Evolutionary conservation across 2,888 invertebrate genomes (phyloP).

Genomic region (Aphrophora alni): DNA sequence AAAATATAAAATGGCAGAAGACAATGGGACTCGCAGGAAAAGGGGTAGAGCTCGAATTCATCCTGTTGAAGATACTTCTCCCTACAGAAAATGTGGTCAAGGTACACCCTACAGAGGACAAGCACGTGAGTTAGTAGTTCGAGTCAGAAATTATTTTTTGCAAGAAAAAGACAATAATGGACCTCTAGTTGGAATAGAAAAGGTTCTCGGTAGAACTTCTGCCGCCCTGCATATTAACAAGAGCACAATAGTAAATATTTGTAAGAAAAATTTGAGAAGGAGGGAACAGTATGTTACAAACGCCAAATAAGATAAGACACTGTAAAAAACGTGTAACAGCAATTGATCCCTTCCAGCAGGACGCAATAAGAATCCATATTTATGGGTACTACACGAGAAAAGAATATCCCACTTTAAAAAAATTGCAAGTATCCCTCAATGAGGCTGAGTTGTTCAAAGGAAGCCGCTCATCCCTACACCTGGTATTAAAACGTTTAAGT

Average conservation of each 20-base stretch:
- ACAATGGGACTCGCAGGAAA: too few species aligned
- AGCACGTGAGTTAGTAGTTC: neutral
- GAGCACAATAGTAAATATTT: neutral
- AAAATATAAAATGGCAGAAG: too few species aligned
- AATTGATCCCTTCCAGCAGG: neutral
- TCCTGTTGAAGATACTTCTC: too few species aligned
- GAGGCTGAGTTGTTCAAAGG: slow-evolving; percentile 11
- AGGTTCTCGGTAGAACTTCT: neutral
- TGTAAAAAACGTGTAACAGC: neutral
- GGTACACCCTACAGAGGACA: neutral
- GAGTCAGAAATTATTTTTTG: neutral
- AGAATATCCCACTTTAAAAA: slow-evolving; percentile 23
- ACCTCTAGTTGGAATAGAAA: neutral
- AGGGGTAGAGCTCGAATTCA: too few species aligned
- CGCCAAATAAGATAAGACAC: too few species aligned
- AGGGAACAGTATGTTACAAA: too few species aligned
- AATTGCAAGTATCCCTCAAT: neutral
- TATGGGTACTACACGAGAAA: slow-evolving; percentile 7
- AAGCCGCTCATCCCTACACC: neutral
- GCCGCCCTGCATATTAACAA: too few species aligned
- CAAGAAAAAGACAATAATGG: neutral
- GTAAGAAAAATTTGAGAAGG: neutral
- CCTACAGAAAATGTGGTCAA: neutral
- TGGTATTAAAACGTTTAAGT: neutral
- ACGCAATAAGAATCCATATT: slow-evolving; percentile 2